Evolutionary conservation across 1,140 invertebrate species (phyloP), one percentile per base, ranked within the genome.

Genomic region (Medauroidea extradentata): DNA sequence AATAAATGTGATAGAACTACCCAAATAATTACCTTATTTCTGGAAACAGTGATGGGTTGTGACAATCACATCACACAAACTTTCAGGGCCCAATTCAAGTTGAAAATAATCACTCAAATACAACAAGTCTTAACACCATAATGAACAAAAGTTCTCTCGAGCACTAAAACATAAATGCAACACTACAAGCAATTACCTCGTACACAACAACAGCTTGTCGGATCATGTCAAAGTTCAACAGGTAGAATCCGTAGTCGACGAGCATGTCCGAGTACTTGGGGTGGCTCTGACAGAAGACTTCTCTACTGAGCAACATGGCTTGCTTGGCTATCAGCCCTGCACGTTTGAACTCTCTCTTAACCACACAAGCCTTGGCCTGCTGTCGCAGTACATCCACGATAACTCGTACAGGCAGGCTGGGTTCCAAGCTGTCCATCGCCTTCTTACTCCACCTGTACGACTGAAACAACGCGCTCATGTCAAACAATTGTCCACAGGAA

Each of bases 201-300:
- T 95, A 94, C 0, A 93, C 83, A 59, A 83, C 79, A 9, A 96
- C 89, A 67, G 90, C 90, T 67, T 91, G 86, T 25, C 79, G 76
- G 44, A 93, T 87, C 34, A 83, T 85, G 75, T 96, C 94, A n/a
- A 88, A 86, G 76, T 95, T 94, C 38, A 94, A 80, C 65, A 95
- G 78, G 71, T 91, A 95, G 78, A 91, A 95, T 50, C 90, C 93
- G 73, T 91, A 94, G 77, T 94, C 91, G 53, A 91, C 79, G 34
- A 96, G 76, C 24, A 88, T 83, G 71, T 93, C 89, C 27, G 91
- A 87, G 70, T 90, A 89, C 63, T 87, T 87, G 24, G 88, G 90
- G 78, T 94, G 89, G 46, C 81, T 70, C 1, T 74, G 69, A 3
- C 85, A 87, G 76, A 88, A 90, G 34, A 81, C 69, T 75, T 85